Percentiles rank a stretch among this genome's conserved stretches.
Evolutionary conservation across 37 sponge, comb jelly and placozoan species (phyloP).

Genomic region (Geodia barretti): DNA sequence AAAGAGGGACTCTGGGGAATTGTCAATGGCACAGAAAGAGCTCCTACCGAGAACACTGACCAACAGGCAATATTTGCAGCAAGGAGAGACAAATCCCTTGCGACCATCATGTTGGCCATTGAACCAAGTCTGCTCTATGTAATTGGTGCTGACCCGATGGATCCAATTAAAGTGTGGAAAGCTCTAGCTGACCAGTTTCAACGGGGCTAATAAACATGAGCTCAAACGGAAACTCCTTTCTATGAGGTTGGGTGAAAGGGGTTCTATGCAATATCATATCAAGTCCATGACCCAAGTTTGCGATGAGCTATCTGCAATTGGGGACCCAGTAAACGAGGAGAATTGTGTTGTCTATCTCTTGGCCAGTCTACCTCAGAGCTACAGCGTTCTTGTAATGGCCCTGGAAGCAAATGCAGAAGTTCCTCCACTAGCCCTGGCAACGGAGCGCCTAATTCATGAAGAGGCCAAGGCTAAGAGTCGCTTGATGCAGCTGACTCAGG

Average conservation of each 20-base stretch:
- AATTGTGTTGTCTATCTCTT: constrained; percentile 56
- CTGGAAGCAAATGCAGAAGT: too few species aligned
- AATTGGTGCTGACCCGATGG: constrained; percentile 47
- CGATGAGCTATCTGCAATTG: constrained; percentile 37
- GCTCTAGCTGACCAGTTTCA: constrained; percentile 56
- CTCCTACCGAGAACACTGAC: too few species aligned
- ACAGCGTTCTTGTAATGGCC: constrained; percentile 49
- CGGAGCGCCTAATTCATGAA: constrained; percentile 32
- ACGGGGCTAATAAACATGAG: constrained; percentile 44
- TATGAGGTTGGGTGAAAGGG: constrained; percentile 46
- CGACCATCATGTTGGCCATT: constrained; percentile 34
- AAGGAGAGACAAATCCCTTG: constrained; percentile 23
- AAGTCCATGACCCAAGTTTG: constrained; percentile 52
- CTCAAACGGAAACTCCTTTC: constrained; percentile 37
- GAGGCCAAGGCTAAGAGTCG: constrained; percentile 28
- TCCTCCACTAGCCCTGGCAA: constrained; percentile 14
- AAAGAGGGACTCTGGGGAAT: too few species aligned
- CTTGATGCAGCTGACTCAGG: not conserved
- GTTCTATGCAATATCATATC: constrained; percentile 56
- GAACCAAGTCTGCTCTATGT: constrained; percentile 45
- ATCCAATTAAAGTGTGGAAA: constrained; percentile 57
- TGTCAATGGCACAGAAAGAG: too few species aligned
- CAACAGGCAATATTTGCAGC: too few species aligned
- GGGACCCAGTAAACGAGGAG: constrained; percentile 36
- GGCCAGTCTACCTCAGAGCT: constrained; percentile 56